Percentiles rank a stretch among this genome's conserved stretches.
Evolutionary conservation across 2,888 invertebrate genomes (phyloP).

Genomic region (Carabus problematicus): DNA sequence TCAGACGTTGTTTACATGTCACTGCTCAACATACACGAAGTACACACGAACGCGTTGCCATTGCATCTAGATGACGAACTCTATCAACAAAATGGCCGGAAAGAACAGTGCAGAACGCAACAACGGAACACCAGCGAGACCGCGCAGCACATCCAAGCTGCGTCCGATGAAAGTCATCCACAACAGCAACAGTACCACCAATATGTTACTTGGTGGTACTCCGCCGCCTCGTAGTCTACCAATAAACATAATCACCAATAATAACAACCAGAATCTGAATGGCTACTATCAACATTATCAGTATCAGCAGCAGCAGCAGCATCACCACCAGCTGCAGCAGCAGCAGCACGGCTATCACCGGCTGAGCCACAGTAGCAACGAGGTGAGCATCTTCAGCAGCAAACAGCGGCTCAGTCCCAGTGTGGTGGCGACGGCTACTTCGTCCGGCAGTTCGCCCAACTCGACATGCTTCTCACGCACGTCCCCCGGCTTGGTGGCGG

Average conservation of each 20-base stretch:
- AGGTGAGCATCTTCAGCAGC: constrained; percentile 11
- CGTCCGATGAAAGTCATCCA: constrained; percentile 25
- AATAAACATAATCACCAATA: constrained; percentile 18
- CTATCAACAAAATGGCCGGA: constrained; percentile 44
- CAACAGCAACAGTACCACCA: constrained; percentile 31
- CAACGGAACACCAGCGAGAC: constrained; percentile 36
- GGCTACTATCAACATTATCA: neutral
- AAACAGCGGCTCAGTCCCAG: constrained; percentile 15
- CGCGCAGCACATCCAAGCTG: constrained; percentile 33
- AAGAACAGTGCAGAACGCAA: constrained; percentile 39
- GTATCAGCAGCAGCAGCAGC: constrained; percentile 11
- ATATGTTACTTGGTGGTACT: too few relatives aligned
- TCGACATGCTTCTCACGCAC: constrained; percentile 50
- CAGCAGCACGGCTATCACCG: neutral
- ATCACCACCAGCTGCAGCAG: neutral
- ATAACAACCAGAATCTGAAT: neutral
- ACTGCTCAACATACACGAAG: constrained; percentile 39
- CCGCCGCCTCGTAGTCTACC: constrained; percentile 31
- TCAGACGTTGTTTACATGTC: constrained; percentile 36
- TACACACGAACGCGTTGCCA: constrained; percentile 34
- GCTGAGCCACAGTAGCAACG: neutral
- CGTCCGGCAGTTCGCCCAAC: constrained; percentile 28
- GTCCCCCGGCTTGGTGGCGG: constrained; percentile 58
- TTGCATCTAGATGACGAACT: constrained; percentile 43
- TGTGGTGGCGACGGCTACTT: constrained; percentile 12